Evolutionary conservation across 2,797 vertebrate species (phyloP).

Genomic region (Scolopax bukidnonensis): DNA sequence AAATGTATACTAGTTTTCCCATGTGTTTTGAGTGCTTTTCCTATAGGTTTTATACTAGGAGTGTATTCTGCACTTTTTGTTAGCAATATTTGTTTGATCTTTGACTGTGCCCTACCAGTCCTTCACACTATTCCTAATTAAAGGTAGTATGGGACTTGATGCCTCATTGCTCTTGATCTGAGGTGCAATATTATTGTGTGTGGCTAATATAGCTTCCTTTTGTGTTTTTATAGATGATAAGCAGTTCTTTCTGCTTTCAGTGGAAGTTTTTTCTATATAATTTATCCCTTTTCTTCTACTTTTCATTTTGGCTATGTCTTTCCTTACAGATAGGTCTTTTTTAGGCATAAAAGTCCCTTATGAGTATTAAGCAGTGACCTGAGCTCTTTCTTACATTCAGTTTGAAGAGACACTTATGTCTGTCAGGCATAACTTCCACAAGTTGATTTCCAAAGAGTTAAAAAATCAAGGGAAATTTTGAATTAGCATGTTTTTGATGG

Average conservation of each 20-base stretch:
- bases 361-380: neutral
- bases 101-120: neutral
- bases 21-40: neutral
- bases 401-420: neutral
- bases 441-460: neutral
- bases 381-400: neutral
- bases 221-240: neutral
- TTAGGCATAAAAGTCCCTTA: neutral
- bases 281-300: neutral
- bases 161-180: neutral
- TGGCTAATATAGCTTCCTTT: neutral
- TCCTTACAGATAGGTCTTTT: neutral
- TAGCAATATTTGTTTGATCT: neutral
- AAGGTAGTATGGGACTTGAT: neutral
- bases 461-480: neutral
- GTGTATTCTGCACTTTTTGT: neutral
- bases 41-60: neutral
- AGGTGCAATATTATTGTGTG: neutral
- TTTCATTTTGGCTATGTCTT: neutral
- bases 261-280: neutral
- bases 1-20: neutral
- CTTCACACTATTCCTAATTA: neutral
- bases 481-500: neutral
- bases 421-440: fast-evolving
- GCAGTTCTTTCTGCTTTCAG: neutral